phyloP scores from a whole-genome alignment of 2,113 vertebrate genomes.

The Castor canadensis region DNA sequence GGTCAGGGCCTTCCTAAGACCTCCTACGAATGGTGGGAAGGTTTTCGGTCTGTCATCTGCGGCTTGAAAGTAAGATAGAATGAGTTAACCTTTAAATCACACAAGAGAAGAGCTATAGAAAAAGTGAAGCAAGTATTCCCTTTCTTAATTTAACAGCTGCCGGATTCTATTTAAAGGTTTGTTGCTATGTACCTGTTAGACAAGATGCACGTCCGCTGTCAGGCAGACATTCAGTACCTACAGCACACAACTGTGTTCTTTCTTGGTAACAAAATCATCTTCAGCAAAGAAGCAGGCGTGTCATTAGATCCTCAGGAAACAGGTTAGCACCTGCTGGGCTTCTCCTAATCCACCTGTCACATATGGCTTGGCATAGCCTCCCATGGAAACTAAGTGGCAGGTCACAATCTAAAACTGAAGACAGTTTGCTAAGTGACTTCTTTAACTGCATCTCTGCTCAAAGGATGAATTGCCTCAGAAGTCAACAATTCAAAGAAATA shows the following conservation, averaged over 20 bases:
- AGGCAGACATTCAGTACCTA: neutral
- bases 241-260: neutral
- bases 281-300: neutral
- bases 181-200: neutral
- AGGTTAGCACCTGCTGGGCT: neutral
- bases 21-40: neutral
- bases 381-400: neutral
- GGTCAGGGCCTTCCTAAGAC: neutral
- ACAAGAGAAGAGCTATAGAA: conserved; percentile 2
- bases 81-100: conserved; percentile 37
- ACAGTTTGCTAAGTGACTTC: conserved; percentile 1
- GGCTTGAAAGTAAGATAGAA: conserved; percentile 37
- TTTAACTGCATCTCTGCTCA: conserved; percentile 40
- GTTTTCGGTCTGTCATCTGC: neutral
- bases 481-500: neutral
- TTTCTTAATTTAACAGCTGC: conserved; percentile 45
- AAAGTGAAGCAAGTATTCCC: neutral
- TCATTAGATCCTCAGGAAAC: neutral
- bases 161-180: conserved; percentile 30
- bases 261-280: neutral
- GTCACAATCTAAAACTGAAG: neutral
- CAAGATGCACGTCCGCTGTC: neutral
- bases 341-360: neutral
- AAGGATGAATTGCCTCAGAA: conserved; percentile 4
- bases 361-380: neutral